Evolutionary conservation across 1,140 invertebrate species (phyloP).

Genomic region (Temnothorax nylanderi): DNA sequence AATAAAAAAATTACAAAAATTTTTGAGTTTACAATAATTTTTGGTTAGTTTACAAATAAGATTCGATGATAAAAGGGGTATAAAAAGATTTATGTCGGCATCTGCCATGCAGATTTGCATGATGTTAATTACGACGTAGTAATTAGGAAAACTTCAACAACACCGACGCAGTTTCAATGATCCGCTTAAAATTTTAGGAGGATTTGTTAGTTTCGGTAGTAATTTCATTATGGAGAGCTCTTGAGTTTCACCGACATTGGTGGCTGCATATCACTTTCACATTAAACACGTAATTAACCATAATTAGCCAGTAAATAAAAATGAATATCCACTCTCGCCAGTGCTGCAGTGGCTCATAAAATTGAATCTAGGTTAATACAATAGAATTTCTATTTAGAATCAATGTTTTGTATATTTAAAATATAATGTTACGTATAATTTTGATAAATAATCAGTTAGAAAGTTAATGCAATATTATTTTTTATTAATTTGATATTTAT

Average conservation of each 20-base stretch:
- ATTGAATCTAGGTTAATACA: background rate
- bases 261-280: conserved; percentile 46
- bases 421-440: background rate
- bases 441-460: background rate
- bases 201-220: conserved; percentile 55
- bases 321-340: background rate
- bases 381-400: background rate
- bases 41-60: background rate
- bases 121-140: conserved; percentile 47
- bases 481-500: background rate
- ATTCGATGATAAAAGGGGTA: background rate
- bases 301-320: conserved; percentile 32
- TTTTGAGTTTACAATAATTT: background rate
- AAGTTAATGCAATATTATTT: background rate
- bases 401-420: background rate
- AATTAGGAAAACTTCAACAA: conserved; percentile 52
- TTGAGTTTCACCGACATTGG: conserved; percentile 40
- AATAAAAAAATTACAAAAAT: background rate
- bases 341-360: background rate
- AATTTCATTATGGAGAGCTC: conserved; percentile 48
- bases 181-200: conserved; percentile 55
- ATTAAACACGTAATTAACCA: conserved; percentile 56
- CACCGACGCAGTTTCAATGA: conserved; percentile 45
- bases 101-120: conserved; percentile 39
- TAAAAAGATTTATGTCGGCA: conserved; percentile 33